Base-by-base conservation (phyloP, 2,113 vertebrate species). In the Coptodon rendalli region DNA sequence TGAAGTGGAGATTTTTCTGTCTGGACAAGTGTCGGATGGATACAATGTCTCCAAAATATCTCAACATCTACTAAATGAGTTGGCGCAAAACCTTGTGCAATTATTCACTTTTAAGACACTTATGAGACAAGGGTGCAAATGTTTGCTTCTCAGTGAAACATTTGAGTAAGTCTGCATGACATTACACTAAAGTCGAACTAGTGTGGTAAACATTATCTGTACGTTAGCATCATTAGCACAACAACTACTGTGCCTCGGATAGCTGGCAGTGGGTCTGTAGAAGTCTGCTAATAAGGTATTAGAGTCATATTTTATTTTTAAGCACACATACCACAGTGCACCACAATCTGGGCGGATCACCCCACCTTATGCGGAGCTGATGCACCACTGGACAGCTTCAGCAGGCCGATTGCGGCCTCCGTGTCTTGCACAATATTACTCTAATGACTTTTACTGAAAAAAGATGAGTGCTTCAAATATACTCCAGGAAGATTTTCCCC, bases 401-500 rank as follows among this genome's bases (percentile, higher is more conserved):
- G 63, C 71, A 31, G 16, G 19, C 71, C 0, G 9, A 50, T 29
- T 76, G 71, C 9, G 7, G 36, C 45, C 50, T 87, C 52, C 4
- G 22, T 48, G 31, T n/a, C 2, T 86, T 2, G 66, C 82, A 86
- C 79, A 87, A 40, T 7, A 17, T 54, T 40, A 3, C 83, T 86
- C 53, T 89, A 87, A 90, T 87, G 66, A 85, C 59, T 61, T 66
- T 89, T 88, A 71, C 84, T 40, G 40, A 71, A 45, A 78, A 83
- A 61, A 82, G 81, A 92, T 85, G 84, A 89, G 71, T 45, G 79
- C 68, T 22, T 84, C 59, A 56, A 81, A 66, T 87, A 91, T 54
- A 80, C 48, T 81, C 24, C 22, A 5, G 78, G 84, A 87, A 76
- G 80, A 91, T 86, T 90, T 89, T 81, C 94, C 87, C 88, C 27